phyloP scores from a whole-genome alignment of 2,888 invertebrate genomes.

The Drosophila infuscata region DNA sequence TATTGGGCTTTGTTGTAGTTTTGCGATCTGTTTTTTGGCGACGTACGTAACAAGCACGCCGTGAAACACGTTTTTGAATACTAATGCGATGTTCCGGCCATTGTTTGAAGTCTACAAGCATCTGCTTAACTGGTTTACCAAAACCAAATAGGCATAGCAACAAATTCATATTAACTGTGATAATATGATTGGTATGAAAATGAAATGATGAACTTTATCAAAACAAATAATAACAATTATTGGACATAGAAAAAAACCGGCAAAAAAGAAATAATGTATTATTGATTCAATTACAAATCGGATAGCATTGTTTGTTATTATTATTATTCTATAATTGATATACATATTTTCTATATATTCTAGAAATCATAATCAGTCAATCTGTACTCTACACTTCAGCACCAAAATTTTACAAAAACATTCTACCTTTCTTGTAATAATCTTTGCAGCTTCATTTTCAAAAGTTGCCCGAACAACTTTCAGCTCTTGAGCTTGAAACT shows the following conservation, averaged over 20 bases:
- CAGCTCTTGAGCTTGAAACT: conserved; percentile 20
- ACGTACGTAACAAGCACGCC: conserved; percentile 53
- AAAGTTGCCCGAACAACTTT: conserved; percentile 23
- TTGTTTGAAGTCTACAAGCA: conserved; percentile 5
- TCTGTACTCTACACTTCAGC: background rate
- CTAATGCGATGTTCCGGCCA: conserved; percentile 45
- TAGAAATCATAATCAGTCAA: background rate
- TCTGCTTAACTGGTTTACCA: conserved; percentile 37
- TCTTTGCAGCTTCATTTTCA: background rate
- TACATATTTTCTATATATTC: background rate
- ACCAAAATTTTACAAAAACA: background rate
- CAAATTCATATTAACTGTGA: background rate
- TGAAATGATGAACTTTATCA: background rate
- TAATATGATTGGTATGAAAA: background rate
- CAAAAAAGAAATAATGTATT: background rate
- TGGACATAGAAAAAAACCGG: background rate
- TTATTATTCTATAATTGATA: background rate
- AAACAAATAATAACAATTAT: background rate
- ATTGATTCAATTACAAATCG: background rate
- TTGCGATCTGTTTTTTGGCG: conserved; percentile 46
- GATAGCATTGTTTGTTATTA: background rate
- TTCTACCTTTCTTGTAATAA: background rate
- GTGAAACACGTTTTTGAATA: conserved; percentile 73
- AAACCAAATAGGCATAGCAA: background rate
- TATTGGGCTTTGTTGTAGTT: conserved; percentile 26